Conservation (phyloP, 1,140 invertebrate genomes). For the Nautilus pompilius region DNA sequence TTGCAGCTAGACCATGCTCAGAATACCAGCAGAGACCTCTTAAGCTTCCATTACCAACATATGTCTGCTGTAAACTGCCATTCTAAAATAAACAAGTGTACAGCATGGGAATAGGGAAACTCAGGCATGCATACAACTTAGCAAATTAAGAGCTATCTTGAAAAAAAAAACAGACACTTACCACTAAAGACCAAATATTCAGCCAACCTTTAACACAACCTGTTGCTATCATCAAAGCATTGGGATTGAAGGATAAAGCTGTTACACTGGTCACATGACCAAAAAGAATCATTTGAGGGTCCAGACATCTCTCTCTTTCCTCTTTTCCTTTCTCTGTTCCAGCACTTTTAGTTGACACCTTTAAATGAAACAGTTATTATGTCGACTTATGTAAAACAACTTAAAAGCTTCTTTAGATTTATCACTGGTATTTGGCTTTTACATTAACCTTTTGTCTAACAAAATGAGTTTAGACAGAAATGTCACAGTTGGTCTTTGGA, state of each 20-base stretch:
- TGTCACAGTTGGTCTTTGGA: no score
- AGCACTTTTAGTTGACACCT: no score
- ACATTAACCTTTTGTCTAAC: no score
- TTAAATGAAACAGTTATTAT: no score
- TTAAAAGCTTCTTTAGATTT: no score
- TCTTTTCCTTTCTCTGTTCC: no score
- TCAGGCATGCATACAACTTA: not conserved
- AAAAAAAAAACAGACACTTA: constrained; percentile 18
- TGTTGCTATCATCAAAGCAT: constrained; percentile 61
- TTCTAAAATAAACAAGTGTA: constrained; percentile 46
- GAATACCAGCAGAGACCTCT: constrained; percentile 59
- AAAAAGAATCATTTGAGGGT: constrained; percentile 55
- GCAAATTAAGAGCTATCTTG: not conserved
- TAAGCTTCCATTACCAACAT: constrained; percentile 60
- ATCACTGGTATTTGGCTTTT: no score
- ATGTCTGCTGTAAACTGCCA: constrained; percentile 62
- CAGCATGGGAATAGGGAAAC: not conserved
- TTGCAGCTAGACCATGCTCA: constrained; percentile 57
- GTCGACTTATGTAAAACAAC: no score
- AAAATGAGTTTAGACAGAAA: no score
- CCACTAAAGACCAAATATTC: constrained; percentile 65
- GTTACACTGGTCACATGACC: constrained; percentile 62
- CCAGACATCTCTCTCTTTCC: no score
- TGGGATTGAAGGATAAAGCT: constrained; percentile 58
- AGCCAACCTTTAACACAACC: constrained; percentile 60